Percentiles rank a stretch among this genome's conserved stretches.
Conservation (phyloP, 2,797 vertebrate genomes). For the Malurus splendens region DNA sequence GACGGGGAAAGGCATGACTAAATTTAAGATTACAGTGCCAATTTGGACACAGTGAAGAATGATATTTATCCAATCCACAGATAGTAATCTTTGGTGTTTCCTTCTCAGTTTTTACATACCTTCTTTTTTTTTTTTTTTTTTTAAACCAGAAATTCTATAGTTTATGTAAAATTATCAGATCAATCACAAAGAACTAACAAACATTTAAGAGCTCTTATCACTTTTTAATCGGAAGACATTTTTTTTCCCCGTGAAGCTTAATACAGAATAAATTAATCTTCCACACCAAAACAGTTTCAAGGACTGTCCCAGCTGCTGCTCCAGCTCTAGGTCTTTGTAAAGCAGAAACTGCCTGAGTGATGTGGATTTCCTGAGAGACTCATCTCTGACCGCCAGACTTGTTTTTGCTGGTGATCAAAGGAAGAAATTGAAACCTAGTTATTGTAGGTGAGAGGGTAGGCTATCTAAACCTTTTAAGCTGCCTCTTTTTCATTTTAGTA, state of each 20-base stretch:
- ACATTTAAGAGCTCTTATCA: neutral
- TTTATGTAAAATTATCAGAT: neutral
- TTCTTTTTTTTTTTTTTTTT: neutral
- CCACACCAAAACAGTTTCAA: neutral
- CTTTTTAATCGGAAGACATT: neutral
- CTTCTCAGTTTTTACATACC: neutral
- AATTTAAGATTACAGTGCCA: conserved; percentile 62
- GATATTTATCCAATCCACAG: neutral
- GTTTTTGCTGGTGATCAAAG: conserved; percentile 17
- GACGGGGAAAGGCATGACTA: neutral
- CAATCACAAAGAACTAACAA: neutral
- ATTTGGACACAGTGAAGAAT: conserved; percentile 44
- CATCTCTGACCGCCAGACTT: neutral
- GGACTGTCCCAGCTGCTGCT: neutral
- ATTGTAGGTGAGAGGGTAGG: neutral
- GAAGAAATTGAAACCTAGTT: neutral
- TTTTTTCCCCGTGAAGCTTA: neutral
- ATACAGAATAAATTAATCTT: neutral
- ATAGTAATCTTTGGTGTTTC: neutral
- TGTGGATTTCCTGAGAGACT: neutral
- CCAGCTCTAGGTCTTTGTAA: neutral
- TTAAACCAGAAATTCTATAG: neutral
- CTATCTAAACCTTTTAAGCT: neutral
- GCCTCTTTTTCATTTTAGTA: neutral
- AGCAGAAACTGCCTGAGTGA: neutral